These are phyloP conservation scores for Lampropteryx suffumata DNA, from an alignment of 2,888 invertebrate species.

Conservation along the genomic window DNA sequence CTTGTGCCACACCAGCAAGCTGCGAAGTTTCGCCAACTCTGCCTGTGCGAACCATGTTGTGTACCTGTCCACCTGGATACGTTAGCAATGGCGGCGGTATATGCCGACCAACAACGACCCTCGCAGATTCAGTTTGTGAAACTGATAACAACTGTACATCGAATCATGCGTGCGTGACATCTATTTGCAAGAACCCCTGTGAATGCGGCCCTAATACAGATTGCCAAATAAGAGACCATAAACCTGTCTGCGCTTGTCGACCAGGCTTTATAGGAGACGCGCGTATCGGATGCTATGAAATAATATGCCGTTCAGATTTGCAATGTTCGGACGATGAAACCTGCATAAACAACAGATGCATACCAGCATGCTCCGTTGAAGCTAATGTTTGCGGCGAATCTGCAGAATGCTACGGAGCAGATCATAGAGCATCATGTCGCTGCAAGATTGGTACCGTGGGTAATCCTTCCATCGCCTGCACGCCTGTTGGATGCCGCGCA, in stretches of 20 bases:
- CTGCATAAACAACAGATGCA: slow-evolving; percentile 92
- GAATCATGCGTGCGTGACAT: slow-evolving; percentile 90
- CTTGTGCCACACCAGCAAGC: slow-evolving; percentile 90
- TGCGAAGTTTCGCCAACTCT: slow-evolving; percentile 92
- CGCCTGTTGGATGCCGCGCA: slow-evolving; percentile 90
- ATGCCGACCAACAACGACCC: slow-evolving; percentile 88
- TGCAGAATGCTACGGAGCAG: slow-evolving; percentile 90
- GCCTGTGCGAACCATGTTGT: slow-evolving; percentile 94
- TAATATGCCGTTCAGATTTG: slow-evolving; percentile 87
- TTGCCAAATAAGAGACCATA: slow-evolving; percentile 92
- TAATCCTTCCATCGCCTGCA: slow-evolving; percentile 90
- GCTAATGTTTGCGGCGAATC: slow-evolving; percentile 88
- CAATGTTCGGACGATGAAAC: slow-evolving; percentile 92
- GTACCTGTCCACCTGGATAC: slow-evolving; percentile 94
- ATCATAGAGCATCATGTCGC: slow-evolving; percentile 92
- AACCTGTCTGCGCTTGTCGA: slow-evolving; percentile 93
- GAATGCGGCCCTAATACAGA: slow-evolving; percentile 93
- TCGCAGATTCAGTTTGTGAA: slow-evolving; percentile 86
- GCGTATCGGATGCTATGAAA: slow-evolving; percentile 89
- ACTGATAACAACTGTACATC: slow-evolving; percentile 90
- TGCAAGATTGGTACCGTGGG: slow-evolving; percentile 92
- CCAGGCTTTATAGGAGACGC: slow-evolving; percentile 94
- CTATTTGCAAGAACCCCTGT: slow-evolving; percentile 92
- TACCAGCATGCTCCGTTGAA: slow-evolving; percentile 90
- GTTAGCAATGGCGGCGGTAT: slow-evolving; percentile 93